Conservation (phyloP, 2,113 vertebrate genomes). For the Tamias sibiricus region DNA sequence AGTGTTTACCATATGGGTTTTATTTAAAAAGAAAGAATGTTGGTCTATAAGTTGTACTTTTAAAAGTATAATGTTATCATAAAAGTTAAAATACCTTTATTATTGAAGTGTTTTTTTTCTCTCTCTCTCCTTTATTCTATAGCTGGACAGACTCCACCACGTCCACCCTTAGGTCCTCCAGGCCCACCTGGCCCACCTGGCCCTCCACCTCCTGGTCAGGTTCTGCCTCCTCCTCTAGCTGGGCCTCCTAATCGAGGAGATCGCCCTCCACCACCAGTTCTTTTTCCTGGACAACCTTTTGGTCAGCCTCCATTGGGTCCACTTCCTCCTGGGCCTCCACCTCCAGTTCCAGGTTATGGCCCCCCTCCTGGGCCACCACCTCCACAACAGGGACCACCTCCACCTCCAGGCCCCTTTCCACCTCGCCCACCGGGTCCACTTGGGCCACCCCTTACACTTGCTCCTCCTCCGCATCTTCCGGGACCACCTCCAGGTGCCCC, state of each 20-base stretch:
- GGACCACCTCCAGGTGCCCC: conserved; percentile 98
- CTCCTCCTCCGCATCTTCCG: conserved; percentile 97
- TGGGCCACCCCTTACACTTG: conserved; percentile 96
- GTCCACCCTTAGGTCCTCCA: conserved; percentile 95
- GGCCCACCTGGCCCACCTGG: conserved; percentile 96
- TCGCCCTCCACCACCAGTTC: conserved; percentile 97
- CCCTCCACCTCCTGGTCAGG: conserved; percentile 97
- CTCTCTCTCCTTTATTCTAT: conserved; percentile 66
- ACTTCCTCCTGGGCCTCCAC: conserved; percentile 96
- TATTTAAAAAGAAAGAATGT: conserved; percentile 73
- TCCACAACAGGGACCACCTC: conserved; percentile 96
- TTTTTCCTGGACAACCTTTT: conserved; percentile 98
- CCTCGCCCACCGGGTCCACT: conserved; percentile 96
- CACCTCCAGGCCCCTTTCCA: conserved; percentile 96
- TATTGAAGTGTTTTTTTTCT: conserved; percentile 66
- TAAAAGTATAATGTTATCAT: conserved; percentile 72
- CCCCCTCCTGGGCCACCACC: conserved; percentile 96
- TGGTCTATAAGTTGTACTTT: conserved; percentile 69
- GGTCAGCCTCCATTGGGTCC: conserved; percentile 97
- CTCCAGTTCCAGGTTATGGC: conserved; percentile 96
- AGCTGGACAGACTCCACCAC: conserved; percentile 97
- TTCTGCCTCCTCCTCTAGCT: conserved; percentile 94
- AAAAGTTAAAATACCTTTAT: conserved; percentile 58
- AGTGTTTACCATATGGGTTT: conserved; percentile 68
- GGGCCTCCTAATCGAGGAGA: conserved; percentile 97